Base-by-base conservation (phyloP, 2,797 vertebrate genomes). In the Poecilia gillii region DNA sequence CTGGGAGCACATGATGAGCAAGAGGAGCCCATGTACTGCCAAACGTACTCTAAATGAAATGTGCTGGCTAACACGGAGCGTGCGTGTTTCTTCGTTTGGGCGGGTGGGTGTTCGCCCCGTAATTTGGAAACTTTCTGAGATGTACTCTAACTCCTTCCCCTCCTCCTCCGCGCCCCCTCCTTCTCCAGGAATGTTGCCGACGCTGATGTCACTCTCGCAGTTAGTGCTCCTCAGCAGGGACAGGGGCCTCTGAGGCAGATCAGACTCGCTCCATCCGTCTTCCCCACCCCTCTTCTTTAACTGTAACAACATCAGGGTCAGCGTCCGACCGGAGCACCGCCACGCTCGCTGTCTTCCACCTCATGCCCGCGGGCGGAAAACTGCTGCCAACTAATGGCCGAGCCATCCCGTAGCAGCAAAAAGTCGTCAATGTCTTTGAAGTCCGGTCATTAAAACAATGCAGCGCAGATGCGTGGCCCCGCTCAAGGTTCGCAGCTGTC, bases 201-300 rank as follows among this genome's bases (percentile, higher is more conserved):
- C 89, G 91, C 93, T 94, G 94, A 93, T 96, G 95, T 96, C 95
- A 96, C 94, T 94, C 91, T 93, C 91, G 87, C 92, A 86, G 87
- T 95, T 93, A 90, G 91, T 93, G 90, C 82, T 91, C 78, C 87
- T 91, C 88, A 75, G 82, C 79, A 74, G 90, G 89, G 88, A 92
- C 89, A 51, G 83, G 78, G 78, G 70, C 76, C 23, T 70, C 45
- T 79, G 73, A 62, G 78, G 76, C 77, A 81, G 76, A 75, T 84
- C 81, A 12, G 78, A 72, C 88, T 87, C n/a, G 78, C 85, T 89
- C 74, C 85, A 90, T 93, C 92, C 90, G 81, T 94, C 92, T 89
- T 88, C 73, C 68, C 64, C 55, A 3, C 78, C 82, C 83, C 82
- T 83, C 6, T 51, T 51, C 20, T 51, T 23, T 51, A 51, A 88